phyloP scores from a whole-genome alignment of 2,113 vertebrate species.

The Spilogale gracilis region DNA sequence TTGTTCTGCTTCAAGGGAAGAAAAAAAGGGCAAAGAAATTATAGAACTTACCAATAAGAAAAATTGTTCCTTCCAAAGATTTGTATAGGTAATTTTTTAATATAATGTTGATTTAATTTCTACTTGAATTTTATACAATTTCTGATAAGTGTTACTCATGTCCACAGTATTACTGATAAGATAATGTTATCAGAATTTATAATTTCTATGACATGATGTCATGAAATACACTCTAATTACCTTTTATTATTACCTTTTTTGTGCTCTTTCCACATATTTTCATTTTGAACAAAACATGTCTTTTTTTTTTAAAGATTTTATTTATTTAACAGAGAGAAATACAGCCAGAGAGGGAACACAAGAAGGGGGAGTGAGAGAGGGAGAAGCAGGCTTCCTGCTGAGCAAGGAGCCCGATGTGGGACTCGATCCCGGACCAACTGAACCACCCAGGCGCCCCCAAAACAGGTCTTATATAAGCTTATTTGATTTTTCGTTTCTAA shows the following conservation, averaged over 20 bases:
- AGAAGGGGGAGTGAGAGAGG: too few relatives aligned
- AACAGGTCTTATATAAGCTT: not conserved
- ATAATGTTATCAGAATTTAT: not conserved
- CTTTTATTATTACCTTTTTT: not conserved
- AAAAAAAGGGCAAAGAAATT: not conserved
- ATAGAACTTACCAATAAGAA: not conserved
- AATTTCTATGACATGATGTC: not conserved
- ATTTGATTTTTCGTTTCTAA: constrained; percentile 59
- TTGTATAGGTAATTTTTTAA: not conserved
- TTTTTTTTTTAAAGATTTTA: not conserved
- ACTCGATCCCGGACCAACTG: too few relatives aligned
- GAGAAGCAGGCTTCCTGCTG: too few relatives aligned
- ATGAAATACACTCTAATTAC: not conserved
- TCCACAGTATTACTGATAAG: not conserved
- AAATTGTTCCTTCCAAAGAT: not conserved
- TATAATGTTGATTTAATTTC: constrained; percentile 1
- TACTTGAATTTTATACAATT: not conserved
- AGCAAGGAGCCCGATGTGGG: too few relatives aligned
- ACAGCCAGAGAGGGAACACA: too few relatives aligned
- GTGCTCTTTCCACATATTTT: not conserved
- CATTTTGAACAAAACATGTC: not conserved
- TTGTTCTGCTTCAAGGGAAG: not conserved
- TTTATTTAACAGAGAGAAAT: too few relatives aligned
- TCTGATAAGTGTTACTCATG: not conserved
- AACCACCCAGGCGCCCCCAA: too few relatives aligned